Conservation (phyloP, 1,140 invertebrate species). For the Saccostrea glomerata region DNA sequence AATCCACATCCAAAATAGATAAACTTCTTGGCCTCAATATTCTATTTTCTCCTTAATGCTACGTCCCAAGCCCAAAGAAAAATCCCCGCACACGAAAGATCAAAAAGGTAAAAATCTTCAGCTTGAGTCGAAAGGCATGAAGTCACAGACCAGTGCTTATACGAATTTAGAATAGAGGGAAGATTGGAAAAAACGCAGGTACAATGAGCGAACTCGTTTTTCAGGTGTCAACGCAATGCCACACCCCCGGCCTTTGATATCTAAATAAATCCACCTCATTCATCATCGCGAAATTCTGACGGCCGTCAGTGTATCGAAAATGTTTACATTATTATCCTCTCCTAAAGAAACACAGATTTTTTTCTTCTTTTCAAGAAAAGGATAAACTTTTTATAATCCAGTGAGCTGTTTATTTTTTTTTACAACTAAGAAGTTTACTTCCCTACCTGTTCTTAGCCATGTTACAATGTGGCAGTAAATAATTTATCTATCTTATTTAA, state of each 20-base stretch:
- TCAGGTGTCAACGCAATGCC: conserved; percentile 21
- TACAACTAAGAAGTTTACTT: neutral
- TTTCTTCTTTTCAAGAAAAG: neutral
- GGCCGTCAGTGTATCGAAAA: conserved; percentile 1
- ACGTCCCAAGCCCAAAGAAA: neutral
- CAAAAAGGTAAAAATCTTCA: neutral
- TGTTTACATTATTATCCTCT: conserved; percentile 5
- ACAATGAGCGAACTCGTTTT: conserved; percentile 6
- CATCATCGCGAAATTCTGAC: neutral
- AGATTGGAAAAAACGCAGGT: neutral
- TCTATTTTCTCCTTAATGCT: neutral
- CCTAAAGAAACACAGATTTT: neutral
- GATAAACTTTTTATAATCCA: neutral
- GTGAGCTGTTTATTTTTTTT: neutral
- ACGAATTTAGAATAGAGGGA: neutral
- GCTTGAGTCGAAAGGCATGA: neutral
- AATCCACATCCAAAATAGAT: conserved; percentile 6
- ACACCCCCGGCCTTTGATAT: neutral
- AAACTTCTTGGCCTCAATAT: neutral
- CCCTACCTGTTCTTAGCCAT: neutral
- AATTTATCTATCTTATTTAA: neutral
- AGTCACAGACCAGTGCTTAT: neutral
- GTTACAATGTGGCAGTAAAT: neutral
- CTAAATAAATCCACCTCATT: neutral
- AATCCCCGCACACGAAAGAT: neutral